Conservation (phyloP, 2,888 invertebrate genomes). For the Ischnus inquisitorius region DNA sequence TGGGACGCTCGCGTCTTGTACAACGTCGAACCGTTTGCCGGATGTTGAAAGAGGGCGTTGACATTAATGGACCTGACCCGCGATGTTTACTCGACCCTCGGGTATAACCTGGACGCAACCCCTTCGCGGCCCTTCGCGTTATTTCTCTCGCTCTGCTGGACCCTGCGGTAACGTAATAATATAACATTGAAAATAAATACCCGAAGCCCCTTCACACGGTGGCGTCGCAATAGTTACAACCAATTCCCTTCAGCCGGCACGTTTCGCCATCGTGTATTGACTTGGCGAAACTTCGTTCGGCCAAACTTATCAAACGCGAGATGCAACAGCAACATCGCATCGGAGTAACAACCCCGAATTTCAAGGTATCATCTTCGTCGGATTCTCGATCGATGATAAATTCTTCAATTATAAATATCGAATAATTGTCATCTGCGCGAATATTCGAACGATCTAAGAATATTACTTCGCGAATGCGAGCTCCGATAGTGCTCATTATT, state of each 20-base stretch:
- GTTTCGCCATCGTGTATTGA: neutral
- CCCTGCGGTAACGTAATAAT: slow-evolving; percentile 12
- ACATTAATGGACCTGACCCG: slow-evolving; percentile 27
- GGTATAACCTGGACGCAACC: slow-evolving; percentile 30
- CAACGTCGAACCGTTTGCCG: slow-evolving; percentile 9
- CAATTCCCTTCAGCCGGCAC: neutral
- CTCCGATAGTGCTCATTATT: too few relatives aligned
- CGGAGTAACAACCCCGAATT: neutral
- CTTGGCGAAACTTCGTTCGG: neutral
- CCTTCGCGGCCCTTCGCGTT: slow-evolving; percentile 20
- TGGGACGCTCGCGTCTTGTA: neutral
- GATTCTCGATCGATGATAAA: neutral
- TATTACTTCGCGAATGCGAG: too few relatives aligned
- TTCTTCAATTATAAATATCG: too few relatives aligned
- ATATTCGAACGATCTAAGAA: too few relatives aligned
- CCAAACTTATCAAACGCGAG: neutral
- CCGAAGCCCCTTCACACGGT: neutral
- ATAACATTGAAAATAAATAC: slow-evolving; percentile 27
- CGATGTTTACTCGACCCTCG: slow-evolving; percentile 24
- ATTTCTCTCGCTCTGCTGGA: neutral
- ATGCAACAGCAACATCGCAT: neutral
- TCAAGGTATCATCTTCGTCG: neutral
- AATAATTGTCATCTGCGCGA: too few relatives aligned
- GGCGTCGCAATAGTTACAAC: neutral
- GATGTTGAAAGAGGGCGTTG: slow-evolving; percentile 9